These are phyloP conservation scores for Pseudomyrmex flavicornis DNA, from an alignment of 1,140 invertebrate species.

Conservation along the genomic window DNA sequence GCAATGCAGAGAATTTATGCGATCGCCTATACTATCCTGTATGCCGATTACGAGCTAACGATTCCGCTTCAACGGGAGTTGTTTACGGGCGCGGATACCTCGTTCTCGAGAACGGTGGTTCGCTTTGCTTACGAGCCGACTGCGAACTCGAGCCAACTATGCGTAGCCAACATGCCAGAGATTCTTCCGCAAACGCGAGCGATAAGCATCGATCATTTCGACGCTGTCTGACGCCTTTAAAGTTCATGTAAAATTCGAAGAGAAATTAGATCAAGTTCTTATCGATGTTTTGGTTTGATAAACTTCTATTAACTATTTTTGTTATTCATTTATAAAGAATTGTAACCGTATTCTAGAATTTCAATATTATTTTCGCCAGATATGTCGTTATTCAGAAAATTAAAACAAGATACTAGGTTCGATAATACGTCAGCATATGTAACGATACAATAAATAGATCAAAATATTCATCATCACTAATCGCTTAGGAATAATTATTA, in stretches of 20 bases:
- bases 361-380: no score
- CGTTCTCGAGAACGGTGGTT: slow-evolving; percentile 1
- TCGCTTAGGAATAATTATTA: slow-evolving; percentile 34
- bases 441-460: not conserved
- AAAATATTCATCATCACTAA: not conserved
- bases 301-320: no score
- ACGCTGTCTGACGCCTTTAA: not conserved
- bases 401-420: no score
- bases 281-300: not conserved
- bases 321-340: no score
- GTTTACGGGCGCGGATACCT: slow-evolving; percentile 49
- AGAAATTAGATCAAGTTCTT: not conserved
- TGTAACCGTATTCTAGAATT: no score
- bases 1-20: not conserved
- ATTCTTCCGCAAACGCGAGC: slow-evolving; percentile 55
- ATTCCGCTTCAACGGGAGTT: slow-evolving; percentile 40
- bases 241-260: slow-evolving; percentile 22
- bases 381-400: no score
- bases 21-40: slow-evolving; percentile 31
- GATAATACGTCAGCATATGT: not conserved
- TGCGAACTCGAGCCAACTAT: slow-evolving; percentile 58
- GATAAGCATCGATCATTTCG: slow-evolving; percentile 42
- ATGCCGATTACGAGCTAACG: slow-evolving; percentile 20
- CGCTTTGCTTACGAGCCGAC: slow-evolving; percentile 25
- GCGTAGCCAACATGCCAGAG: slow-evolving; percentile 46